phyloP scores from a whole-genome alignment of 2,888 invertebrate species.

The Bursaphelenchus okinawaensis region DNA sequence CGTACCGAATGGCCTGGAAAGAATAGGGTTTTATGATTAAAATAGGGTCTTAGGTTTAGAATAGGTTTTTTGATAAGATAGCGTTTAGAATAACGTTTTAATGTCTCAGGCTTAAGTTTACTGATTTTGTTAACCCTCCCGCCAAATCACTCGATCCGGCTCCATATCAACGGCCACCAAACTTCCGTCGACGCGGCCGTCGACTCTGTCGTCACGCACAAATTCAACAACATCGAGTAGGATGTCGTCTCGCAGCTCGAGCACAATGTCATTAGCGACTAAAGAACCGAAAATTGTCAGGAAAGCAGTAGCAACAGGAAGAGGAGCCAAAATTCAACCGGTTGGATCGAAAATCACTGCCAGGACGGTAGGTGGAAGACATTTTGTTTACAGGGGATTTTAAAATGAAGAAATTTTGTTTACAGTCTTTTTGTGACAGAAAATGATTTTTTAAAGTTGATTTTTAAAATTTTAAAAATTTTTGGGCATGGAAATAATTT shows the following conservation, averaged over 20 bases:
- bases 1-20: neutral
- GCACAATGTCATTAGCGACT: neutral
- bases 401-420: too few species aligned
- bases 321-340: neutral
- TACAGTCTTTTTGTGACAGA: too few species aligned
- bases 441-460: too few species aligned
- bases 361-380: neutral
- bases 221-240: neutral
- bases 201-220: too few species aligned
- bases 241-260: neutral
- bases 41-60: neutral
- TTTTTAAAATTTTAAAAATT: too few species aligned
- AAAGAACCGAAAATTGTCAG: neutral
- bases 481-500: too few species aligned
- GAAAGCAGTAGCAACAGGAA: neutral
- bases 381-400: too few species aligned
- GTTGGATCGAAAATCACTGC: neutral
- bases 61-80: neutral
- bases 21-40: too few species aligned
- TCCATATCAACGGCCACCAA: neutral
- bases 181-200: neutral
- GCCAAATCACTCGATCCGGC: too few species aligned
- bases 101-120: too few species aligned
- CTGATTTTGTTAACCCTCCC: too few species aligned
- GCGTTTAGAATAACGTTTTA: too few species aligned